phyloP scores from a whole-genome alignment of 2,113 vertebrate genomes.

The Phrynosoma blainvillii region DNA sequence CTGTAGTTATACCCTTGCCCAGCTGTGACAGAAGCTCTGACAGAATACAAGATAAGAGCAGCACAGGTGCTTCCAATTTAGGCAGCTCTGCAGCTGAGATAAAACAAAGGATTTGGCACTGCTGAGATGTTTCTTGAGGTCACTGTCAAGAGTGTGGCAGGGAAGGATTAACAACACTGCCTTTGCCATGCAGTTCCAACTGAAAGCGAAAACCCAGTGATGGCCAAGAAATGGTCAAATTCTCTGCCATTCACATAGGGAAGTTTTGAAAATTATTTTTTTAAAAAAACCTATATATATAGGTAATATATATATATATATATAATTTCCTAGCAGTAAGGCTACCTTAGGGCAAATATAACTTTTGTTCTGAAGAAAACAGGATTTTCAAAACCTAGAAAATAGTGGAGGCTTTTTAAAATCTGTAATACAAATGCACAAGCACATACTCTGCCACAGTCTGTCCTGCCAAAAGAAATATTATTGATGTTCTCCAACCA shows the following conservation, averaged over 20 bases:
- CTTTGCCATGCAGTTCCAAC: neutral
- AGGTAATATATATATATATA: no score
- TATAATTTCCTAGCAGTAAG: conserved; percentile 66
- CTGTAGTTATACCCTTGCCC: conserved; percentile 10
- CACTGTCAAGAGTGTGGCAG: conserved; percentile 18
- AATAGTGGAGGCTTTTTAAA: conserved; percentile 46
- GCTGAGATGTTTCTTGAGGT: neutral
- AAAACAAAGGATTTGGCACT: neutral
- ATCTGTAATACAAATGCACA: conserved; percentile 19
- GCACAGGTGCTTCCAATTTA: conserved; percentile 22
- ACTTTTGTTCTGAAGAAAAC: conserved; percentile 62
- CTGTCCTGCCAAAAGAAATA: conserved; percentile 54
- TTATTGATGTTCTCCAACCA: conserved; percentile 67
- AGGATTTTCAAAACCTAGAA: conserved; percentile 59
- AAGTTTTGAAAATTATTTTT: conserved; percentile 45
- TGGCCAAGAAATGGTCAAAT: conserved; percentile 37
- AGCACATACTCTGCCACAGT: neutral
- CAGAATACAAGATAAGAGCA: neutral
- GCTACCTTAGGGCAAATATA: conserved; percentile 54
- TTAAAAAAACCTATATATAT: conserved; percentile 23
- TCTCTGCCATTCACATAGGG: conserved; percentile 54
- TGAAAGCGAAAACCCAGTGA: conserved; percentile 39
- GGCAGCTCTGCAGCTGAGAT: rapidly evolving
- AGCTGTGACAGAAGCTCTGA: conserved; percentile 12
- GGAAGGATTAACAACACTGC: conserved; percentile 17